Evolutionary conservation across 2,888 invertebrate species (phyloP).

Genomic region (Stenodera caucasica): DNA sequence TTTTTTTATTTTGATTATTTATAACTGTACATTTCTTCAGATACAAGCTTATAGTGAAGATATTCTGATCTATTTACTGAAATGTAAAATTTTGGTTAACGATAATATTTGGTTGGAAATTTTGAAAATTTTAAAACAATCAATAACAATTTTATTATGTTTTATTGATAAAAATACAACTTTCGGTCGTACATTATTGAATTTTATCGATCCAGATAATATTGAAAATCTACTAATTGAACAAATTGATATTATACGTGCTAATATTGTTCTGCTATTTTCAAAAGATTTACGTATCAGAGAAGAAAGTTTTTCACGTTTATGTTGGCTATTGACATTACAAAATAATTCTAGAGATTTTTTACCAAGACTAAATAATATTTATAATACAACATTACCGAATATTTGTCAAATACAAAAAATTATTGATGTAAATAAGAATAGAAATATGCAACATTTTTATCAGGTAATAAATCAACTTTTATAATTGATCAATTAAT

Average conservation of each 20-base stretch:
- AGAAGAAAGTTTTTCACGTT: conserved; percentile 58
- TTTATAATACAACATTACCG: conserved; percentile 56
- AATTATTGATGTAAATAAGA: conserved; percentile 48
- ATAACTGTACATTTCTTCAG: conserved; percentile 55
- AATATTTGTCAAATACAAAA: conserved; percentile 54
- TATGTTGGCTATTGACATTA: conserved; percentile 58
- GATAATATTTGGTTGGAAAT: conserved; percentile 65
- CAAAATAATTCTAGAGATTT: conserved; percentile 55
- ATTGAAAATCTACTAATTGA: conserved; percentile 63
- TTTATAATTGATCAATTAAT: neutral
- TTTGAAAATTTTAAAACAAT: conserved; percentile 62
- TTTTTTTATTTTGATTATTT: neutral
- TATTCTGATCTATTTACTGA: conserved; percentile 64
- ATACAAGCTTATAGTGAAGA: conserved; percentile 62
- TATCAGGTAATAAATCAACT: conserved; percentile 48
- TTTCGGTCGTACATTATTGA: conserved; percentile 64
- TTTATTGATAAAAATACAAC: conserved; percentile 59
- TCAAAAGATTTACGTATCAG: conserved; percentile 51
- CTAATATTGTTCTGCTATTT: conserved; percentile 58
- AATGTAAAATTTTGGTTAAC: conserved; percentile 65
- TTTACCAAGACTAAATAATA: conserved; percentile 57
- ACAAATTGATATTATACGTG: conserved; percentile 56
- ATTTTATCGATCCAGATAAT: conserved; percentile 66
- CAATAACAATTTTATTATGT: conserved; percentile 65
- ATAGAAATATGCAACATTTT: conserved; percentile 48